phyloP scores from a whole-genome alignment of 2,113 vertebrate genomes.

The Chionodraco myersi region DNA sequence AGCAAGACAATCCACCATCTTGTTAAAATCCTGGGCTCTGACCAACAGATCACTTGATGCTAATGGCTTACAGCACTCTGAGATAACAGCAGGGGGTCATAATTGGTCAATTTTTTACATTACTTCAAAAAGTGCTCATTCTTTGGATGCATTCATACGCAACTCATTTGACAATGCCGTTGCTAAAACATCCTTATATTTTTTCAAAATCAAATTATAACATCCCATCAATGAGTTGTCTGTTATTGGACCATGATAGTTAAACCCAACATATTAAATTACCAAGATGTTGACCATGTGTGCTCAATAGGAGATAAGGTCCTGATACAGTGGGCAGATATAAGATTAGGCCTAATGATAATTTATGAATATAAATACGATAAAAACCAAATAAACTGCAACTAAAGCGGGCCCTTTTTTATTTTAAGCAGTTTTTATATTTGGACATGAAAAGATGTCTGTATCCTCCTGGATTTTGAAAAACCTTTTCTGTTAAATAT shows the following conservation, averaged over 20 bases:
- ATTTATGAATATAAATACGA: background rate
- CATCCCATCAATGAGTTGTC: background rate
- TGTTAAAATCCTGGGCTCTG: too few relatives aligned
- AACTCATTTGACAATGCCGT: background rate
- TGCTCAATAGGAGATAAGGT: background rate
- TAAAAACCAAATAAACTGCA: background rate
- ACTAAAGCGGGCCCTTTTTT: background rate
- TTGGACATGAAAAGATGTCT: slow-evolving; percentile 6
- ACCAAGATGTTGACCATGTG: background rate
- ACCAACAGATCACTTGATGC: too few relatives aligned
- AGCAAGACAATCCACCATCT: too few relatives aligned
- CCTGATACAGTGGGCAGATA: background rate
- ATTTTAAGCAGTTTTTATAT: background rate
- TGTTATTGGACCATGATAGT: background rate
- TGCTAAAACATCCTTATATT: background rate
- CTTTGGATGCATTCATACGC: too few relatives aligned
- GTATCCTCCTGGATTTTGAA: slow-evolving; percentile 1
- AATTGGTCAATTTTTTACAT: background rate
- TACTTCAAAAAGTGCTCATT: too few relatives aligned
- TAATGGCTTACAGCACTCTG: too few relatives aligned
- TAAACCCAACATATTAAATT: background rate
- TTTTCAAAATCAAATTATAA: background rate
- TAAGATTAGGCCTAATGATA: background rate
- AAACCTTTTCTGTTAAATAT: slow-evolving; percentile 32
- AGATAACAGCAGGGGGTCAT: background rate